These are phyloP conservation scores for Columba janthina DNA, from an alignment of 2,113 vertebrate genomes.

Conservation along the genomic window DNA sequence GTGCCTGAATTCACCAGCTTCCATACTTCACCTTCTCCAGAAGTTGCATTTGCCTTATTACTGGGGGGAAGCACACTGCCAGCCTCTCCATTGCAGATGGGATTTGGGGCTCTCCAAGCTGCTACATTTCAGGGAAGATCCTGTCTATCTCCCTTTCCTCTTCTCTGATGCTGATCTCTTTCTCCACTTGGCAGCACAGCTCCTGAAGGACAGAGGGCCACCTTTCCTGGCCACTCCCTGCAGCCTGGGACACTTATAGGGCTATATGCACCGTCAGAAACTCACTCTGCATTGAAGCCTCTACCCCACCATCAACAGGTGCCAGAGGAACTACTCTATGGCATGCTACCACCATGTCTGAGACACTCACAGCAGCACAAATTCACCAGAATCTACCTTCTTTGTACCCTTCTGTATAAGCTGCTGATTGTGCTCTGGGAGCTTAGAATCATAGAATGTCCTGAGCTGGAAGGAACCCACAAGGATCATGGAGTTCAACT, in stretches of 20 bases:
- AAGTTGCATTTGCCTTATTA: background rate
- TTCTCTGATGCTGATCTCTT: background rate
- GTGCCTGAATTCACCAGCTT: background rate
- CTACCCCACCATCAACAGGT: rapidly evolving
- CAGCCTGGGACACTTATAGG: background rate
- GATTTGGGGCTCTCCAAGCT: background rate
- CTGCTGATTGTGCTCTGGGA: background rate
- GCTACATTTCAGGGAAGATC: background rate
- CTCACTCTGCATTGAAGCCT: background rate
- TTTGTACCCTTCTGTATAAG: rapidly evolving
- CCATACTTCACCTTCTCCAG: background rate
- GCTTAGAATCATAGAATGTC: no score
- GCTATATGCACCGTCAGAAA: background rate
- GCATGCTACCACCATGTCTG: rapidly evolving
- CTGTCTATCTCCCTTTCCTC: rapidly evolving
- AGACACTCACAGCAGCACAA: background rate
- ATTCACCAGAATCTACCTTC: rapidly evolving
- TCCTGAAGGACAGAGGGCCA: background rate
- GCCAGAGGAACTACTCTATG: background rate
- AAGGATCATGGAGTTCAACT: no score
- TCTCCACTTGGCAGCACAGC: background rate
- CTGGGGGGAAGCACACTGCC: rapidly evolving
- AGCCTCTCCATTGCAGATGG: rapidly evolving
- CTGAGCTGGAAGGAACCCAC: no score
- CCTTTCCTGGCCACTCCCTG: background rate